Conservation (phyloP, 1,140 invertebrate species). For the Metopolophium dirhodum region DNA sequence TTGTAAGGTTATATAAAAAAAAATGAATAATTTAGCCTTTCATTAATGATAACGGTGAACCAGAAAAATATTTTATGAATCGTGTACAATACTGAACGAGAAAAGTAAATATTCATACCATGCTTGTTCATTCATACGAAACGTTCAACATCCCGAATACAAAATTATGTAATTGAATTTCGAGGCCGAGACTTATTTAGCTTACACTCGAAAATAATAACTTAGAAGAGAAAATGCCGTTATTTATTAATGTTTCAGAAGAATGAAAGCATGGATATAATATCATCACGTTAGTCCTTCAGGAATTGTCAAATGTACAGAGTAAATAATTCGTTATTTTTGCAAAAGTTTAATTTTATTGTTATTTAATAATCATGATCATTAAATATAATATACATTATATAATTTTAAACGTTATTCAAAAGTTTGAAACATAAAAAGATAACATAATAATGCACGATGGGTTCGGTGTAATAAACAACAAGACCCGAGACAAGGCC, state of each 20-base stretch:
- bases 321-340: neutral
- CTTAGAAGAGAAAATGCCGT: neutral
- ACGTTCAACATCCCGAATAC: neutral
- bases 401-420: neutral
- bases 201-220: neutral
- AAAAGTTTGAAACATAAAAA: neutral
- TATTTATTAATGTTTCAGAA: neutral
- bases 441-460: neutral
- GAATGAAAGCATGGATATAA: neutral
- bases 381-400: neutral
- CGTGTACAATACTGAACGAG: neutral
- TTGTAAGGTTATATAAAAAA: neutral
- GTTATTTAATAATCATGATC: neutral
- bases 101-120: slow-evolving; percentile 9
- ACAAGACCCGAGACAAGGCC: neutral
- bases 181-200: neutral
- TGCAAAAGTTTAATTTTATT: neutral
- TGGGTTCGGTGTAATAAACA: neutral
- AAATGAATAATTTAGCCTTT: neutral
- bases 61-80: slow-evolving; percentile 3
- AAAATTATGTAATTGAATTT: neutral
- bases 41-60: neutral
- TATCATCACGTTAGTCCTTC: neutral
- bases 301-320: neutral
- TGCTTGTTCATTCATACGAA: neutral